phyloP scores from a whole-genome alignment of 2,113 vertebrate species.

The Grallaria varia region DNA sequence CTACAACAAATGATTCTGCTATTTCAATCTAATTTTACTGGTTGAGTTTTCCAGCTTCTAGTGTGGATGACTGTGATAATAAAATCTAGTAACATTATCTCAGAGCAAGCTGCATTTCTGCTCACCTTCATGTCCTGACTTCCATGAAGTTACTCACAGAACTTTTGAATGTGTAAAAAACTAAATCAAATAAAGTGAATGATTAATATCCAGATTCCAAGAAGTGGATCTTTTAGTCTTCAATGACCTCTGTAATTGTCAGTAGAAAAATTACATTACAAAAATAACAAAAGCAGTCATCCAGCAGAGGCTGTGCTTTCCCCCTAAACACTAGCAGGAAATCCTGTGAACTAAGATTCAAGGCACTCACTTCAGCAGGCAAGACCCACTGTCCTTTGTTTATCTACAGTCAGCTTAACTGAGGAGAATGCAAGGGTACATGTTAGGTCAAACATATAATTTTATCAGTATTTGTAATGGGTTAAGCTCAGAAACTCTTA shows the following conservation, averaged over 20 bases:
- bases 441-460: background rate
- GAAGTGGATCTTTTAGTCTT: background rate
- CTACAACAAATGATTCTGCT: constrained; percentile 27
- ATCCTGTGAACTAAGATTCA: background rate
- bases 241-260: background rate
- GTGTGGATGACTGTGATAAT: constrained; percentile 17
- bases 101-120: background rate
- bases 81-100: constrained; percentile 30
- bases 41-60: background rate
- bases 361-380: background rate
- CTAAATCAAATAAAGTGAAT: background rate
- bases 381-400: background rate
- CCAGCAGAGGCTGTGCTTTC: background rate
- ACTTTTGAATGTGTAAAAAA: background rate
- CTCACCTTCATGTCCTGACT: background rate
- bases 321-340: background rate
- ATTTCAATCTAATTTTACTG: constrained; percentile 22
- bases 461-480: background rate
- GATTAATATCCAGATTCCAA: background rate
- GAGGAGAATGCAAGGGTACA: background rate
- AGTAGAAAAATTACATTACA: background rate
- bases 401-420: background rate
- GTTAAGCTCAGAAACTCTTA: background rate
- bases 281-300: constrained; percentile 4
- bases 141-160: background rate